Evolutionary conservation across 2,888 invertebrate species (phyloP).

Genomic region (Agonopterix alstromeriana): DNA sequence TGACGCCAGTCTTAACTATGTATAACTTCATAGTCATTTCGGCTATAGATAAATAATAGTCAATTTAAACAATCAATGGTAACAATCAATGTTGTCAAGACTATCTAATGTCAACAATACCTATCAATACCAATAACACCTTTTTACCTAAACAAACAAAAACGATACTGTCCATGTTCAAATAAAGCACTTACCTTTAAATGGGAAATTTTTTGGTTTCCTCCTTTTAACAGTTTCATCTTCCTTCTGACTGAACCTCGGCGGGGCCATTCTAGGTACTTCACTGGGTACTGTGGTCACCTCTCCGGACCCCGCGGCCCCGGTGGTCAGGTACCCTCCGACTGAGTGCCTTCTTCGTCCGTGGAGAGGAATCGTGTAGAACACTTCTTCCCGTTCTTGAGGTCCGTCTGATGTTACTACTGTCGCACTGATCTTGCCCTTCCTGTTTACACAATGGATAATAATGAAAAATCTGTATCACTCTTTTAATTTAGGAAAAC

Average conservation of each 20-base stretch:
- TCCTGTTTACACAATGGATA: constrained; percentile 30
- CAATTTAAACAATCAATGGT: no score
- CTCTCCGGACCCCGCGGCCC: constrained; percentile 50
- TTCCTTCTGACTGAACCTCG: constrained; percentile 49
- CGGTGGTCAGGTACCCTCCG: constrained; percentile 78
- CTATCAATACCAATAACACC: no score
- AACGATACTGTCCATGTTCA: not conserved
- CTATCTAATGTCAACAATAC: no score
- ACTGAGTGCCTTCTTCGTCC: constrained; percentile 80
- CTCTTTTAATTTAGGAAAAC: no score
- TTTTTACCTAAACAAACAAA: no score
- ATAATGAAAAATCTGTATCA: not conserved
- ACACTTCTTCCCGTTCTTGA: constrained; percentile 78
- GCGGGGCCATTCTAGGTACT: constrained; percentile 73
- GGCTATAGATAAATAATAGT: no score
- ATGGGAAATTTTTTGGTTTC: constrained; percentile 57
- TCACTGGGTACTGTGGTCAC: constrained; percentile 71
- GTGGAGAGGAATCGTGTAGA: constrained; percentile 73
- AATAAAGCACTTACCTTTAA: constrained; percentile 47
- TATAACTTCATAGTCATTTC: no score
- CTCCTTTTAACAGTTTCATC: constrained; percentile 58
- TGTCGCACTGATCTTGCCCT: constrained; percentile 60
- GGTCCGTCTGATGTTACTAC: constrained; percentile 48
- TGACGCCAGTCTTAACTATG: no score
- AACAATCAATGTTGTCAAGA: no score